Evolutionary conservation across 2,888 invertebrate genomes (phyloP), one percentile per base, ranked within the genome.

Genomic region (Cerceris ruficornis): DNA sequence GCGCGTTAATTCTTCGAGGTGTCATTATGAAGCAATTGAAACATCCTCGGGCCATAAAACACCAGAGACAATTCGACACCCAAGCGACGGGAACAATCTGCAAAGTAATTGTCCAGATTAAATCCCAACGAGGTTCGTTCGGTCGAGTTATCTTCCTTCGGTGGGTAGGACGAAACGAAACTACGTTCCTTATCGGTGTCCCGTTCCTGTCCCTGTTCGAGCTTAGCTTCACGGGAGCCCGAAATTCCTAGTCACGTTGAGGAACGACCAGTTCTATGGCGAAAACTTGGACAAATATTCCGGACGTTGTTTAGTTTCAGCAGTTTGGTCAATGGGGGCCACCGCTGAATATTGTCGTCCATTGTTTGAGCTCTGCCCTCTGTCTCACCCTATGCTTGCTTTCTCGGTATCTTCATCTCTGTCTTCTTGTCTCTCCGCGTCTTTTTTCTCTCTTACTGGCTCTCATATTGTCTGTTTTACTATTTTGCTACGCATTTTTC

Each of bases 271-370:
- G 46, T 39, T 49, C 54, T 49, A 68, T 54, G 65, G 52, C 62
- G 66, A 74, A 83, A 74, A 79, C 65, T 86, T 70, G 55, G 41
- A 70, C 69, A 77, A 84, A 78, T 77, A 83, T 84, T 70, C 78
- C 49, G 68, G 17, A 50, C 68, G 74, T 79, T 79, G 81, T 74
- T 80, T 70, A 76, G 75, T 70, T 78, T 75, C 65, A 65, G 71
- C 55, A 52, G 60, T 55, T 71, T 62, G 60, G 69, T 68, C 80
- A 73, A 81, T 75, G 72, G 69, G 52, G 42, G 61, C 66, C 59
- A 75, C 42, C 28, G 49, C 43, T 50, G 70, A 64, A 77, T 76
- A 79, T 77, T 77, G 72, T 82, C 66, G 82, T 80, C 81, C 65
- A 74, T 61, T 59, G 58, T 39, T 49, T 46, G 69, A 77, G 65